Conservation (phyloP, 2,888 invertebrate species). For the Mythimna albipuncta region DNA sequence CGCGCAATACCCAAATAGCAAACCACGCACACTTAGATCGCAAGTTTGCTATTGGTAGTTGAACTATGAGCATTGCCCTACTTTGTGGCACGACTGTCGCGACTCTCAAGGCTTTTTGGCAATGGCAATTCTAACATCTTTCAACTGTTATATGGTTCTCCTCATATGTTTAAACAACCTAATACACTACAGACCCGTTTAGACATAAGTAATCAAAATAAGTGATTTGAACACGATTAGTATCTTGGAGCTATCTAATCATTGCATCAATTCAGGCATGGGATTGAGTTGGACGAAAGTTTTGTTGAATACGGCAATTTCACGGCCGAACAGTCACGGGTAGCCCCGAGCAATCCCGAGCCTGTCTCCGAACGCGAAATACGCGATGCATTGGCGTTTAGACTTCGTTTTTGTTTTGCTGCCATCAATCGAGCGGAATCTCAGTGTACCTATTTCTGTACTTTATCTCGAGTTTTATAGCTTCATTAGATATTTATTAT, state of each 20-base stretch:
- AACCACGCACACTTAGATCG: too few relatives aligned
- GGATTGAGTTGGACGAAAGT: slow-evolving; percentile 60
- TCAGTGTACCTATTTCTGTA: neutral
- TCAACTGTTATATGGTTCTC: too few relatives aligned
- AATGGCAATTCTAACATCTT: too few relatives aligned
- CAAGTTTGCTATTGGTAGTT: too few relatives aligned
- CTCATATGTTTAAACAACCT: neutral
- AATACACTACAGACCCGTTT: slow-evolving; percentile 16
- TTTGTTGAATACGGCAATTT: slow-evolving; percentile 62
- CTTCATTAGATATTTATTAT: neutral
- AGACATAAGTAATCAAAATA: slow-evolving; percentile 52
- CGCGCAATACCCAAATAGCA: too few relatives aligned
- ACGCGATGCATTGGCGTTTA: slow-evolving; percentile 45
- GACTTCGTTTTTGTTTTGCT: slow-evolving; percentile 31
- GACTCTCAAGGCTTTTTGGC: too few relatives aligned
- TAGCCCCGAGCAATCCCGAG: slow-evolving; percentile 13
- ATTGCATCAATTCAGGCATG: slow-evolving; percentile 64
- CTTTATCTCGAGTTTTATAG: neutral
- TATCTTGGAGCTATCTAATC: slow-evolving; percentile 54
- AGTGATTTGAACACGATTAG: slow-evolving; percentile 53
- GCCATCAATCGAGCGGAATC: slow-evolving; percentile 3
- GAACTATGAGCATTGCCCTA: too few relatives aligned
- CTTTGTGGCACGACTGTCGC: too few relatives aligned
- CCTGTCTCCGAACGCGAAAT: slow-evolving; percentile 26
- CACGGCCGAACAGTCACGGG: slow-evolving; percentile 49